Conservation (phyloP, 2,113 vertebrate species). For the Odontophorus gujanensis region DNA sequence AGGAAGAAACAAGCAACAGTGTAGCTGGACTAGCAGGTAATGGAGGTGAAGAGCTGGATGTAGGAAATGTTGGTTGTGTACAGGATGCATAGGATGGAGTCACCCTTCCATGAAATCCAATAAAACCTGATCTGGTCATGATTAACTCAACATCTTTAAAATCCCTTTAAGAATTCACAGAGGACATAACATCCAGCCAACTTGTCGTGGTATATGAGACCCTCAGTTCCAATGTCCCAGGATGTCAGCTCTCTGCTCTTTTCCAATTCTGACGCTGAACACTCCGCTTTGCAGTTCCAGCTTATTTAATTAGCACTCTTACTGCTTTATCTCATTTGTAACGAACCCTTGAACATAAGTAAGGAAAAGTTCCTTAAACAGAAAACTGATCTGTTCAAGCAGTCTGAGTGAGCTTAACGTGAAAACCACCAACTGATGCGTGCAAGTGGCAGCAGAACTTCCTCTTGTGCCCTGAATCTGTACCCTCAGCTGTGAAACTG, state of each 20-base stretch:
- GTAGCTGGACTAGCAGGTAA: slow-evolving; percentile 42
- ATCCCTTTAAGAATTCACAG: slow-evolving; percentile 30
- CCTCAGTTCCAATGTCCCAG: neutral
- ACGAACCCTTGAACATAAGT: neutral
- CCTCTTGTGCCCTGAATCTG: slow-evolving; percentile 24
- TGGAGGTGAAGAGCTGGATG: slow-evolving; percentile 25
- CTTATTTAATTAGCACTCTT: slow-evolving; percentile 3
- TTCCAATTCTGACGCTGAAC: slow-evolving; percentile 40
- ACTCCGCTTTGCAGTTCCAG: slow-evolving; percentile 17
- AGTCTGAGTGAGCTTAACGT: neutral
- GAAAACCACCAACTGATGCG: neutral
- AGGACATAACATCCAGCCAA: slow-evolving; percentile 7
- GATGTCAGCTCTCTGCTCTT: slow-evolving; percentile 11
- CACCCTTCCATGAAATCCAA: slow-evolving; percentile 32
- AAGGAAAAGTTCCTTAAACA: neutral
- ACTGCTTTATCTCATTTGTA: neutral
- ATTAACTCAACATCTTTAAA: slow-evolving; percentile 45
- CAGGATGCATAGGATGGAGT: neutral
- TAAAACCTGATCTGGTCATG: slow-evolving; percentile 52
- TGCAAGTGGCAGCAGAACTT: slow-evolving; percentile 32
- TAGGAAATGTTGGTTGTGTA: slow-evolving; percentile 19
- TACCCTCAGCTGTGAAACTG: neutral
- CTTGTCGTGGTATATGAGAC: neutral
- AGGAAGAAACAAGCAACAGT: neutral
- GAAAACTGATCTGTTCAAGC: neutral